Base-by-base conservation (phyloP, 2,797 vertebrate genomes). In the Peromyscus melanophrys region DNA sequence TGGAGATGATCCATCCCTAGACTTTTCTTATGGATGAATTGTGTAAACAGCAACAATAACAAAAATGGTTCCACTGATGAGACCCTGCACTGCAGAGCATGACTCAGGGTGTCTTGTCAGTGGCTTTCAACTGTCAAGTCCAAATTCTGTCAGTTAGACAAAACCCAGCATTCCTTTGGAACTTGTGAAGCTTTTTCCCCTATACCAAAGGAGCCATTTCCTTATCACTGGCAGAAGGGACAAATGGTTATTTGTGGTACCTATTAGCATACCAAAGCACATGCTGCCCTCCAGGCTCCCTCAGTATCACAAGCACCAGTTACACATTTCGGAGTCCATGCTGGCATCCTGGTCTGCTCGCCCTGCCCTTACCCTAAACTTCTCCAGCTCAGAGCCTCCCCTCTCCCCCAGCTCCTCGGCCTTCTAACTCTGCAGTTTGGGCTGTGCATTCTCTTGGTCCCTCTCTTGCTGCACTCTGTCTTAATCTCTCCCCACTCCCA, bases 391-490 rank as follows among this genome's bases (percentile, higher is more conserved):
- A 16, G 43, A 25, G 14, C 23, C 25, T 0, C 3, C 40, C 25
- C 75, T 52, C 17, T 12, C 49, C 49, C 12, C 17, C 34, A 5
- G 17, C 49, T 55, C 9, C 77, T n/a, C 4, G 19, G 29, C 31
- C 49, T 23, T 21, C 2, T 1, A 23, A n/a, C 2, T 1, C 31
- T 13, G 77, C 31, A 34, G 17, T 11, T n/a, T 27, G 2, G 4
- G 17, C 31, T 34, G 0, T n/a, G 31, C 31, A 1, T 7, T 14
- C 12, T 1, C 27, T 46, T 16, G 25, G 75, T 46, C 27, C 40
- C 27, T 31, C 75, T 49, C 27, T 31, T 8, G 43, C 40, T 52
- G 16, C 29, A 19, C 8, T 1, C 4, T 52, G 29, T 55, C 8
- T 80, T 21, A 8, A 12, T 55, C 77, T 11, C 49, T 17, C 77